phyloP scores from a whole-genome alignment of 2,113 vertebrate genomes.

The Ibidorhyncha struthersii region DNA sequence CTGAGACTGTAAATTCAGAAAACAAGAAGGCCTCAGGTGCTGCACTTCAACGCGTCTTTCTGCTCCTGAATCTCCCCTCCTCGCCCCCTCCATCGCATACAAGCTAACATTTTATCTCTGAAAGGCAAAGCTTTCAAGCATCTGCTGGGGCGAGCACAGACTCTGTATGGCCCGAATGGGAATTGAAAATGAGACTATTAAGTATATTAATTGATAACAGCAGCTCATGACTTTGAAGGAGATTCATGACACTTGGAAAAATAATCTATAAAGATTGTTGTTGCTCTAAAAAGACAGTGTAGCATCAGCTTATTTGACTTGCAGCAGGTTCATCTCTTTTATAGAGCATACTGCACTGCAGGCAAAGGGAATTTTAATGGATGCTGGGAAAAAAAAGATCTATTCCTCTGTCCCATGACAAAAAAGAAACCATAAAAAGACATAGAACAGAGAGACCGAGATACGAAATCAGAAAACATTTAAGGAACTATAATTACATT shows the following conservation, averaged over 20 bases:
- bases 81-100: not conserved
- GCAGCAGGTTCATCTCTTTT: slow-evolving; percentile 51
- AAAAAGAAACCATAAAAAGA: slow-evolving; percentile 4
- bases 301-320: slow-evolving; percentile 54
- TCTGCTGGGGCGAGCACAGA: not conserved
- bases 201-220: slow-evolving; percentile 44
- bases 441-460: not conserved
- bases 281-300: slow-evolving; percentile 35
- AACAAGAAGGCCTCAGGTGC: slow-evolving; percentile 66
- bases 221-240: slow-evolving; percentile 33
- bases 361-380: slow-evolving; percentile 55
- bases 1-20: slow-evolving; percentile 70
- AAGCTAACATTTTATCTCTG: slow-evolving; percentile 45
- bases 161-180: not conserved
- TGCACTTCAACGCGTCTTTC: slow-evolving; percentile 47
- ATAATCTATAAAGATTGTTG: slow-evolving; percentile 53
- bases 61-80: slow-evolving; percentile 34
- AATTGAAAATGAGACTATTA: slow-evolving; percentile 36
- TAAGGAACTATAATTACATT: slow-evolving; percentile 32
- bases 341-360: slow-evolving; percentile 13
- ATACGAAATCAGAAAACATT: not conserved
- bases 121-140: slow-evolving; percentile 35
- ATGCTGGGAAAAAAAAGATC: not conserved
- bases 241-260: not conserved
- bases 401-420: not conserved